These are phyloP conservation scores for Harpagus bidentatus DNA, from an alignment of 2,113 vertebrate genomes.

Conservation along the genomic window DNA sequence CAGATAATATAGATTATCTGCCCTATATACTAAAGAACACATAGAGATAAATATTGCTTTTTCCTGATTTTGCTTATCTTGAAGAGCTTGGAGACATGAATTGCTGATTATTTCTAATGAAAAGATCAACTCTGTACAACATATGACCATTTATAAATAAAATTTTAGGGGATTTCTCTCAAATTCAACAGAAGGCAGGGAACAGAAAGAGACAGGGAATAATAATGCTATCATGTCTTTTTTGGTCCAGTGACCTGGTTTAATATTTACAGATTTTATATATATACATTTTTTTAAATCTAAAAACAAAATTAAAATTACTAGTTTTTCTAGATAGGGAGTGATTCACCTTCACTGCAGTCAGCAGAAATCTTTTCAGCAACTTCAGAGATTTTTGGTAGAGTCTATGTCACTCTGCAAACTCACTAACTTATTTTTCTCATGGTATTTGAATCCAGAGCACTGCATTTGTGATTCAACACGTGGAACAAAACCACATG, in stretches of 20 bases:
- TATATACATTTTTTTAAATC: accelerated
- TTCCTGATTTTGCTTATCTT: neutral
- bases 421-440: neutral
- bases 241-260: neutral
- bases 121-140: neutral
- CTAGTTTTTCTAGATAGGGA: neutral
- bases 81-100: neutral
- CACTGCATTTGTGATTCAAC: neutral
- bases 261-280: neutral
- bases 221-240: neutral
- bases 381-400: neutral
- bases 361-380: neutral
- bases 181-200: neutral
- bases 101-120: neutral
- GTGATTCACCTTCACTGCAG: neutral
- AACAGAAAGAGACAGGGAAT: neutral
- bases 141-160: neutral
- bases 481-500: neutral
- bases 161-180: neutral
- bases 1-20: neutral
- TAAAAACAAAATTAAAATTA: neutral
- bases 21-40: neutral
- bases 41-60: neutral
- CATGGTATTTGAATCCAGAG: neutral
- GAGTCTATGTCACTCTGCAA: neutral